phyloP scores from a whole-genome alignment of 1,140 invertebrate genomes.

The Lordiphosa collinella region DNA sequence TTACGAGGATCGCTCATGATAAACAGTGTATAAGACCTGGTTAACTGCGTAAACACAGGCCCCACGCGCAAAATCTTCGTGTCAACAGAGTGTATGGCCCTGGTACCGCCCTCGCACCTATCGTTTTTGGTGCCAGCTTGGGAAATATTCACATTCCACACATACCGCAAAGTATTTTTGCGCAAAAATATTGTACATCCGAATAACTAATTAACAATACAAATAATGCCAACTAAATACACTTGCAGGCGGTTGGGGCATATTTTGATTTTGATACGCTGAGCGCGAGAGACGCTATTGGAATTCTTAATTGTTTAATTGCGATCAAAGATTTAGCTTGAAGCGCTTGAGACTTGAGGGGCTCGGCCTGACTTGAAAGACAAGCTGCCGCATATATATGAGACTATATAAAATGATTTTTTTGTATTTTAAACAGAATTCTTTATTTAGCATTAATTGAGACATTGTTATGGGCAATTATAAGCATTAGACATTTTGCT shows the following conservation, averaged over 20 bases:
- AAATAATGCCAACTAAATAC: conserved; percentile 32
- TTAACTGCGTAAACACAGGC: conserved; percentile 46
- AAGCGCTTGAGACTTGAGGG: no score
- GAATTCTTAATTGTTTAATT: conserved; percentile 73
- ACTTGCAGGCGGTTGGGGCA: conserved; percentile 7
- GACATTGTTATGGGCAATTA: conserved; percentile 36
- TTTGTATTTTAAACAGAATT: conserved; percentile 22
- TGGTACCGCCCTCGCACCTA: conserved; percentile 3
- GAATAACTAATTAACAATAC: conserved; percentile 62
- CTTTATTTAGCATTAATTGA: conserved; percentile 43
- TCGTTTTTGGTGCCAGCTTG: conserved; percentile 43
- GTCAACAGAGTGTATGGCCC: conserved; percentile 50
- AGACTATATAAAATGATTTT: no score
- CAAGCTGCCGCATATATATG: conserved; percentile 32
- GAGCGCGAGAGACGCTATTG: conserved; percentile 50
- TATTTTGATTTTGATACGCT: conserved; percentile 63
- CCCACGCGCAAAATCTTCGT: conserved; percentile 58
- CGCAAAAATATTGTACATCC: conserved; percentile 27
- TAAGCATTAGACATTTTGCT: conserved; percentile 9
- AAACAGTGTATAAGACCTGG: conserved; percentile 36
- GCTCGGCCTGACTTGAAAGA: conserved; percentile 43
- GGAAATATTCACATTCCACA: conserved; percentile 59
- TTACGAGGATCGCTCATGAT: no score
- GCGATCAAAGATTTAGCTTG: conserved; percentile 33
- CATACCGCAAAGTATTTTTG: conserved; percentile 51